Percentiles rank a stretch among this genome's conserved stretches.
Conservation (phyloP, 2,888 invertebrate genomes). For the Labia minor region DNA sequence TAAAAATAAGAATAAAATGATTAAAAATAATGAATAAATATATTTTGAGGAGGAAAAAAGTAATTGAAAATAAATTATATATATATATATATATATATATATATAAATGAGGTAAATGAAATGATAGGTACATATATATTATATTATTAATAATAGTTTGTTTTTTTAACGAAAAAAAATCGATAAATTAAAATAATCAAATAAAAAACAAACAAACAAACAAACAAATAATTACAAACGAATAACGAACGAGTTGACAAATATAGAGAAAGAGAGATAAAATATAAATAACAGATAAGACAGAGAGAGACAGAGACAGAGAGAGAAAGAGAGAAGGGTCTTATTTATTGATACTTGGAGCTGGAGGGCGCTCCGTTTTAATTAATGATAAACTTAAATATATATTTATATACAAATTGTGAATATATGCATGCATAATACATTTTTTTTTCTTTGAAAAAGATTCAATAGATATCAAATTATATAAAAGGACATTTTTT, state of each 20-base stretch:
- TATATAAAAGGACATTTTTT: neutral
- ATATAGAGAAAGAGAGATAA: constrained; percentile 16
- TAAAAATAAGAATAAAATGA: no score
- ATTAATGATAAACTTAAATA: neutral
- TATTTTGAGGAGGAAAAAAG: no score
- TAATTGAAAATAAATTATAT: no score
- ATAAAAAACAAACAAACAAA: no score
- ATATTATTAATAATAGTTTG: no score
- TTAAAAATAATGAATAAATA: no score
- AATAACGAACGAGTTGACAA: constrained; percentile 39
- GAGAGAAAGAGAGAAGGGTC: neutral
- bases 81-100: no score
- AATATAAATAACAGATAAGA: constrained; percentile 19
- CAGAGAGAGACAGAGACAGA: no score
- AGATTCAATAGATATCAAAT: neutral
- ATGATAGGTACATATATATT: no score
- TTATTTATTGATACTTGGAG: constrained; percentile 43
- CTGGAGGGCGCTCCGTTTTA: constrained; percentile 35
- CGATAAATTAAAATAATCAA: no score
- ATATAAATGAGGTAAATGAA: no score
- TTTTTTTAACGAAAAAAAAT: no score
- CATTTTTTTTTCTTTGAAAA: neutral
- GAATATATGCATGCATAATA: constrained; percentile 2
- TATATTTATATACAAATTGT: neutral
- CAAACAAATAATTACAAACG: constrained; percentile 28